A percentile compares a stretch with the other conserved stretches of the same genome.
These are phyloP conservation scores for Papilio dardanus DNA, from an alignment of 1,140 invertebrate species.

Conservation along the genomic window DNA sequence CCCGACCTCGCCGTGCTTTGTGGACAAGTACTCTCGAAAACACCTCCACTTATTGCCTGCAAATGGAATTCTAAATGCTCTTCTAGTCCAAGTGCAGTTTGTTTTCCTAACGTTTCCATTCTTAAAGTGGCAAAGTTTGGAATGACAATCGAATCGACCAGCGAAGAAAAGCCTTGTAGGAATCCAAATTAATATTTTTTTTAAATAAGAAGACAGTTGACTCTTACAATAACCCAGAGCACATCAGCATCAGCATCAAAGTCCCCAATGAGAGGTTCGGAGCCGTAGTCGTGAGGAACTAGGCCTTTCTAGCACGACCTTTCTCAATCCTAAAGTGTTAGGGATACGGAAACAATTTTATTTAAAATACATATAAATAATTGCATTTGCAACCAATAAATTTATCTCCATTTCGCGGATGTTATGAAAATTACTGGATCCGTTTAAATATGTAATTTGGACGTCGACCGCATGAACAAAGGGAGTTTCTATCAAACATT, in stretches of 20 bases:
- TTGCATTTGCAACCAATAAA: not conserved
- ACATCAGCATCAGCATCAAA: too few relatives aligned
- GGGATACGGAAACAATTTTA: too few relatives aligned
- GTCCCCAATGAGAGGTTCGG: too few relatives aligned
- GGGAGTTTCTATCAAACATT: not conserved
- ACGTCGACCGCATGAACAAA: not conserved
- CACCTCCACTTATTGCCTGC: not conserved
- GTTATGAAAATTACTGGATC: not conserved
- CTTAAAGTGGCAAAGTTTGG: not conserved
- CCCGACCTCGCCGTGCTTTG: not conserved
- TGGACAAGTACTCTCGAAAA: not conserved
- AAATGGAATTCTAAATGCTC: conserved; percentile 2
- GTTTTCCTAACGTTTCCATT: not conserved
- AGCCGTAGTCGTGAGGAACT: too few relatives aligned
- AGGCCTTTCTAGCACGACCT: too few relatives aligned
- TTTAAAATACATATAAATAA: too few relatives aligned
- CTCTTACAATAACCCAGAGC: too few relatives aligned
- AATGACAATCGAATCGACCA: not conserved
- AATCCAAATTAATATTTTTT: too few relatives aligned
- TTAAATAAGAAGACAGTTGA: not conserved
- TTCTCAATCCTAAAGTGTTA: too few relatives aligned
- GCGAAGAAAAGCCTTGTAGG: not conserved
- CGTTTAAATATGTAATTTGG: not conserved
- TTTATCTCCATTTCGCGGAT: not conserved
- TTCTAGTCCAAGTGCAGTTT: not conserved